Base-by-base conservation (phyloP, 2,888 invertebrate species). In the Lacanobia oleracea region DNA sequence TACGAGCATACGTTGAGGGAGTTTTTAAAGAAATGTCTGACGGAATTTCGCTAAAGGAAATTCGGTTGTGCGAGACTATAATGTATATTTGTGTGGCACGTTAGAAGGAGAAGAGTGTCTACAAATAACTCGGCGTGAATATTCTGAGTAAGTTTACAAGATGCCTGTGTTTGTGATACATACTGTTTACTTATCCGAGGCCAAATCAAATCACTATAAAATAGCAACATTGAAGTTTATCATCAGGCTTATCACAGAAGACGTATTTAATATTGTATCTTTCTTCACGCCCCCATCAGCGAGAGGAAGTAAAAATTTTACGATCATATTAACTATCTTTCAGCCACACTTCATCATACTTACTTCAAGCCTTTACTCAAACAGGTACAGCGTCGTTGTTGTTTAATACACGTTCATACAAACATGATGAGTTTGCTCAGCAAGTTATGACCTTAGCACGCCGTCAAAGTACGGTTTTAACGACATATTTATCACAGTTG, bases 1-100 rank as follows among this genome's bases (percentile, higher is more conserved):
- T 77, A 59, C 60, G 56, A 84, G 75, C 80, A 79, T 83, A 82
- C 74, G 86, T 72, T 81, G 51, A 51, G 23, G 54, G 62, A 67
- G 62, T 67, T 80, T 72, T 81, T 70, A 81, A 81, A 80, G 77
- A 77, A 67, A 73, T 77, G 66, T 72, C 5, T 33, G 64, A 57
- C 16, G 21, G 54, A 81, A 77, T 81, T 79, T 77, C 5, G 50
- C 63, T 50, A 27, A 57, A 77, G 79, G 69, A 80, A 77, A 77
- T 81, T 80, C 27, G 50, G 74, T 77, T 69, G 64, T 67, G 56
- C 18, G 56, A 37, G 65, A 67, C 50, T 63, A 53, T 40, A 72
- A 73, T 67, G 64, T 73, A 61, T 73, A 67, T 77, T 79, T 66
- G 68, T 81, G 60, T 77, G 45, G 2, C 12, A 50, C 51, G 50